Evolutionary conservation across 2,113 vertebrate genomes (phyloP).

Genomic region (Mionectes macconnelli): DNA sequence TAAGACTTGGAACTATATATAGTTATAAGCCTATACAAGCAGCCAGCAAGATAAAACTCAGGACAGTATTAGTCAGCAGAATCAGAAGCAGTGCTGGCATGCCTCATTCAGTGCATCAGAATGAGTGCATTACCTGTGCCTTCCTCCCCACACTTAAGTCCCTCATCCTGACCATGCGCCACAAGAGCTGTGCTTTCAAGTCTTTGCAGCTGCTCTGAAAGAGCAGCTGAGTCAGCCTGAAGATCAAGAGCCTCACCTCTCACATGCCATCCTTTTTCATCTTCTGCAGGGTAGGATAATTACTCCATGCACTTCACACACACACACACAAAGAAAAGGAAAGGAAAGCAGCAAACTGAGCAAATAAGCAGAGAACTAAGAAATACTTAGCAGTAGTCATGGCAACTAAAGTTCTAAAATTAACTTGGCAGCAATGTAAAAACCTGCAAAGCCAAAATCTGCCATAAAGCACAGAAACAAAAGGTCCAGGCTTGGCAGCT

Average conservation of each 20-base stretch:
- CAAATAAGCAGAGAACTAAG: conserved; percentile 58
- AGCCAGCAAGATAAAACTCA: not conserved
- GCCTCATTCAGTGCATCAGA: not conserved
- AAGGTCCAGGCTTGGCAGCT: conserved; percentile 7
- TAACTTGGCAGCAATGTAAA: conserved; percentile 58
- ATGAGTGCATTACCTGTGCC: not conserved
- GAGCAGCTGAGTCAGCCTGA: not conserved
- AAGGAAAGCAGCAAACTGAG: conserved; percentile 58
- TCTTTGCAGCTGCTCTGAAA: not conserved
- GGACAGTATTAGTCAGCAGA: not conserved
- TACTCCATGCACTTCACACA: conserved; percentile 39
- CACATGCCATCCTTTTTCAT: not conserved
- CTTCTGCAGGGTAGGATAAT: not conserved
- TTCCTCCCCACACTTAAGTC: not conserved
- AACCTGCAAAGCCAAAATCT: conserved; percentile 30
- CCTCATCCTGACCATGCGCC: not conserved
- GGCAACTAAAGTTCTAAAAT: conserved; percentile 72
- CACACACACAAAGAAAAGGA: not conserved
- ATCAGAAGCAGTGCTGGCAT: not conserved
- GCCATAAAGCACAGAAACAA: not conserved
- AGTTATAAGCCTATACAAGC: not conserved
- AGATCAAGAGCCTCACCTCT: conserved; percentile 22
- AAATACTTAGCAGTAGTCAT: conserved; percentile 66
- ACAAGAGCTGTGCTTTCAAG: not conserved
- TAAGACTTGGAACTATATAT: not conserved